Conservation (phyloP, 2,113 vertebrate genomes). For the Galeopterus variegatus region DNA sequence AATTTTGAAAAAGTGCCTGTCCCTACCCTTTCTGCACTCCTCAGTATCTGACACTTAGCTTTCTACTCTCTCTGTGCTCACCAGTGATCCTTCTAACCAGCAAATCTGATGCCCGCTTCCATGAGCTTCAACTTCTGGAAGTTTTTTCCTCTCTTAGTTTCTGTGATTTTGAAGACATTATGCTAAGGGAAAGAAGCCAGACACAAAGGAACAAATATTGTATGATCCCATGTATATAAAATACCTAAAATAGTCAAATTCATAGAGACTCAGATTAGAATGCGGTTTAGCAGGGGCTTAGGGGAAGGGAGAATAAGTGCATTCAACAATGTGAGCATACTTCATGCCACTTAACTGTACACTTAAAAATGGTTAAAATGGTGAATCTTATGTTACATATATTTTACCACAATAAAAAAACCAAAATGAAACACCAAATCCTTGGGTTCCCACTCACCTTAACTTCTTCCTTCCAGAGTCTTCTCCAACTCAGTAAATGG, state of each 20-base stretch:
- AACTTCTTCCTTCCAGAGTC: background rate
- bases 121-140: background rate
- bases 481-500: background rate
- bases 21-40: background rate
- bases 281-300: background rate
- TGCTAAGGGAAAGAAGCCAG: background rate
- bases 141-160: background rate
- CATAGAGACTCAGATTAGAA: background rate
- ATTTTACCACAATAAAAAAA: background rate
- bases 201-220: background rate
- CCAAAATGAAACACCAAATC: background rate
- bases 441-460: background rate
- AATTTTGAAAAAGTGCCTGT: background rate
- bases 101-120: background rate
- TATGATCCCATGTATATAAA: background rate
- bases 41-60: background rate
- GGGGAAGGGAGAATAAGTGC: background rate
- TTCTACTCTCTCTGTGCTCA: background rate
- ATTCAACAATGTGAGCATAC: background rate
- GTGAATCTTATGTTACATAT: background rate
- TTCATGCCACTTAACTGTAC: background rate
- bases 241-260: background rate
- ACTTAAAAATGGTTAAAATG: background rate
- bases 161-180: background rate
- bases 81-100: background rate